Percentiles rank a stretch among this genome's conserved stretches.
Conservation (phyloP, 2,113 vertebrate genomes). For the Alectura lathami region DNA sequence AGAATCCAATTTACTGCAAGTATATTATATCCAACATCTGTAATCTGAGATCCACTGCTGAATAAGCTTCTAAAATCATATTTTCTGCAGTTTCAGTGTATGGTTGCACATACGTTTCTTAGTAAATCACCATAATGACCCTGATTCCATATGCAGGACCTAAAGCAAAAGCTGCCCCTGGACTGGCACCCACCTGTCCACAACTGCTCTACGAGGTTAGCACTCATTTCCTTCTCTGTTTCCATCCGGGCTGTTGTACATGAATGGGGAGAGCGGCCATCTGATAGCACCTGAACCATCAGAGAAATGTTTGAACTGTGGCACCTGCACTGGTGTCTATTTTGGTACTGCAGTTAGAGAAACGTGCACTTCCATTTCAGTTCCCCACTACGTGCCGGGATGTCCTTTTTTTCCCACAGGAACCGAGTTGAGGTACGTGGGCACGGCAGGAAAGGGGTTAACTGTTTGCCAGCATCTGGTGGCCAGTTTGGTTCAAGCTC, state of each 20-base stretch:
- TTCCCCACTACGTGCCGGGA: accelerated
- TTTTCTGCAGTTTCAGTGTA: background rate
- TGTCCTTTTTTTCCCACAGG: accelerated
- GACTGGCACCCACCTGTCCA: background rate
- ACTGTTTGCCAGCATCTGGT: background rate
- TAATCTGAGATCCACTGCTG: background rate
- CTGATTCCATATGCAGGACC: background rate
- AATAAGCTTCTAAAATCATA: background rate
- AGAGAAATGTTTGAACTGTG: background rate
- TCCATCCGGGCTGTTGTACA: background rate
- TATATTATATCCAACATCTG: background rate
- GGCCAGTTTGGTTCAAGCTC: background rate
- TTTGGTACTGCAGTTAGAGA: too few species aligned
- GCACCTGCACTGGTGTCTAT: background rate
- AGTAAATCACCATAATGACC: background rate
- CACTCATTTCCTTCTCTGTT: background rate
- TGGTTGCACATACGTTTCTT: background rate
- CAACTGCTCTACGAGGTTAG: background rate
- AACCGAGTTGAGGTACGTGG: accelerated
- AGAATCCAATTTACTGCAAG: background rate
- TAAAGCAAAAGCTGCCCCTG: background rate
- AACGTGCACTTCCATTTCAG: accelerated
- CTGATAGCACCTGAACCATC: background rate
- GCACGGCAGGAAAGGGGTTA: accelerated
- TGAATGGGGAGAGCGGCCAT: background rate